A percentile compares a stretch with the other conserved stretches of the same genome.
Conservation (phyloP, 2,113 vertebrate genomes). For the Cynocephalus volans region DNA sequence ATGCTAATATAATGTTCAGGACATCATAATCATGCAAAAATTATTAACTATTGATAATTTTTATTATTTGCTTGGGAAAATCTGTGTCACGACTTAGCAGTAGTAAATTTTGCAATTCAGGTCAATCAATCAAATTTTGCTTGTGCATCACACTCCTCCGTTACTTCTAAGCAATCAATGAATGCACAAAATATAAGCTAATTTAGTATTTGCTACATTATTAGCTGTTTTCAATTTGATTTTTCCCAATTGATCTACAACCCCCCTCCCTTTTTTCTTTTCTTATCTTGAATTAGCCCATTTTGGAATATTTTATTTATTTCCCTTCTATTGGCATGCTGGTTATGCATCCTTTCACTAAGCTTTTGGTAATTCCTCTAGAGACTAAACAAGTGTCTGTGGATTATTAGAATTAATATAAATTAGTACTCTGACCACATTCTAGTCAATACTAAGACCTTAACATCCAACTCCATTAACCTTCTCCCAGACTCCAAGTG, state of each 20-base stretch:
- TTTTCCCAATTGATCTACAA: not conserved
- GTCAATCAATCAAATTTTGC: not conserved
- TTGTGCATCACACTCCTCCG: not conserved
- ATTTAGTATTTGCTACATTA: conserved; percentile 26
- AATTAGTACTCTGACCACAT: not conserved
- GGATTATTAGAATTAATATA: conserved; percentile 10
- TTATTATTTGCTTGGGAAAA: conserved; percentile 46
- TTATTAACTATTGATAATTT: conserved; percentile 12
- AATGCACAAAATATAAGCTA: not conserved
- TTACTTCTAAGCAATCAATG: not conserved
- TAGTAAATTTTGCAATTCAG: not conserved
- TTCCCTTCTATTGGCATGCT: not conserved
- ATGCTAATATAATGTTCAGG: not conserved
- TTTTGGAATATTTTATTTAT: conserved; percentile 23
- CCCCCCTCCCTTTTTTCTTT: not conserved
- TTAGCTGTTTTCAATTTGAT: conserved; percentile 8
- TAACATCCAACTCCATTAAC: not conserved
- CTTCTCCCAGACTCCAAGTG: not conserved
- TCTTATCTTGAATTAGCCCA: not conserved
- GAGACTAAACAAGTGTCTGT: not conserved
- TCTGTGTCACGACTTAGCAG: not conserved
- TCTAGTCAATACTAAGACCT: not conserved
- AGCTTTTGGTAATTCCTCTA: not conserved
- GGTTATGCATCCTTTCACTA: not conserved
- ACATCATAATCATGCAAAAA: not conserved